Evolutionary conservation across 2,888 invertebrate genomes (phyloP), one percentile per base, ranked within the genome.

Genomic region (Eudasyphora cyanicolor): DNA sequence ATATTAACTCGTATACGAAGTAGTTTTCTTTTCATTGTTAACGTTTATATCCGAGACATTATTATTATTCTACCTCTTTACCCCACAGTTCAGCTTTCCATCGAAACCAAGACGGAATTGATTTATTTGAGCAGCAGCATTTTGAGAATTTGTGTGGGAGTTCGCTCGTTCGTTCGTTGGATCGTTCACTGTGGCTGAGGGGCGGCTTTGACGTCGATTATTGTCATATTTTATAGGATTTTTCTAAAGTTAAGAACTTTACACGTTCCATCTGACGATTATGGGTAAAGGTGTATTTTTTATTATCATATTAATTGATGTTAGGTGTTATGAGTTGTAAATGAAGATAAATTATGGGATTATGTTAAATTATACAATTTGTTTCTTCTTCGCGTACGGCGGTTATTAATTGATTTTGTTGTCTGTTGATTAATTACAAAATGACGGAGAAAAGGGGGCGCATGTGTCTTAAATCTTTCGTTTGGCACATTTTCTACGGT

Each of bases 401-500:
- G 24, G 17, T 62, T 42, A 38, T 42, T 42, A 67, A 67, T 38
- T 42, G 67, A 67, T 42, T 38, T 19, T 38, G 19, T 64, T 64
- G 19, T 35, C 19, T 42, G 21, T 67, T 67, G 67, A 67, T 67
- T 67, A 21, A 67, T 67, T 67, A 19, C 35, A 67, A 32, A 62
- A 19, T 19, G 14, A 7, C 8, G 17, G 49, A 10, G 19, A n/a
- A n/a, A n/a, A n/a, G n/a, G n/a, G n/a, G 2, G 64, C 21, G 64
- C 21, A 38, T 67, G 67, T 67, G 38, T 67, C 67, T 67, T 67
- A 67, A 67, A 42, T 67, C 67, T 67, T 67, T 67, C 35, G 67
- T 67, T 67, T 67, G 12, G n/a, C n/a, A n/a, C n/a, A n/a, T n/a
- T n/a, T 19, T 27, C n/a, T 64, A 12, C n/a, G 38, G n/a, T n/a